Percentiles rank a stretch among this genome's conserved stretches.
These are phyloP conservation scores for Acrocephalus kingi DNA, from an alignment of 2,113 vertebrate species.

Conservation along the genomic window DNA sequence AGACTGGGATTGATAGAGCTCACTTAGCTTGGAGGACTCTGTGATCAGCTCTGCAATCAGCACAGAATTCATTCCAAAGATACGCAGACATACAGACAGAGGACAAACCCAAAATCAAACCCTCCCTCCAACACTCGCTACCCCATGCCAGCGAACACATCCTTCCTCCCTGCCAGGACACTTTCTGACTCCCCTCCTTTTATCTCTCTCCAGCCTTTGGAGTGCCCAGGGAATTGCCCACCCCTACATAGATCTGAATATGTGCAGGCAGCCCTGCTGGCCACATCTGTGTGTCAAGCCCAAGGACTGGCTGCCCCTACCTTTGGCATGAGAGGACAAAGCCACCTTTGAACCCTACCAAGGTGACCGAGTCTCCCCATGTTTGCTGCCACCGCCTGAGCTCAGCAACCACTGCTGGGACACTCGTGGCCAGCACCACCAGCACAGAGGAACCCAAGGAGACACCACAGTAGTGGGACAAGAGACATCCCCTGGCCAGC, in stretches of 20 bases:
- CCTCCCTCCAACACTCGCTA: neutral
- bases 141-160: rapidly evolving
- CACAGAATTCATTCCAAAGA: neutral
- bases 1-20: neutral
- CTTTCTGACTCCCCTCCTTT: neutral
- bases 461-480: rapidly evolving
- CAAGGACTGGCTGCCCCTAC: rapidly evolving
- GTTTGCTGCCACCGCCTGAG: neutral
- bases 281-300: neutral
- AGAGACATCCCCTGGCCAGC: neutral
- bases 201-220: neutral
- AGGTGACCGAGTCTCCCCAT: too few relatives aligned
- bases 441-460: neutral
- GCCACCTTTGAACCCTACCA: neutral
- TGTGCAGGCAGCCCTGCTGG: neutral
- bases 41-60: neutral
- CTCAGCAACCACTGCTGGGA: neutral
- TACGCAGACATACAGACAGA: neutral
- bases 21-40: neutral
- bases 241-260: neutral
- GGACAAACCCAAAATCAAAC: neutral
- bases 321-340: rapidly evolving
- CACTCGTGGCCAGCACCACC: neutral
- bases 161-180: neutral
- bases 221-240: neutral